Conservation (phyloP, 1,140 invertebrate species). For the Goniozus legneri region DNA sequence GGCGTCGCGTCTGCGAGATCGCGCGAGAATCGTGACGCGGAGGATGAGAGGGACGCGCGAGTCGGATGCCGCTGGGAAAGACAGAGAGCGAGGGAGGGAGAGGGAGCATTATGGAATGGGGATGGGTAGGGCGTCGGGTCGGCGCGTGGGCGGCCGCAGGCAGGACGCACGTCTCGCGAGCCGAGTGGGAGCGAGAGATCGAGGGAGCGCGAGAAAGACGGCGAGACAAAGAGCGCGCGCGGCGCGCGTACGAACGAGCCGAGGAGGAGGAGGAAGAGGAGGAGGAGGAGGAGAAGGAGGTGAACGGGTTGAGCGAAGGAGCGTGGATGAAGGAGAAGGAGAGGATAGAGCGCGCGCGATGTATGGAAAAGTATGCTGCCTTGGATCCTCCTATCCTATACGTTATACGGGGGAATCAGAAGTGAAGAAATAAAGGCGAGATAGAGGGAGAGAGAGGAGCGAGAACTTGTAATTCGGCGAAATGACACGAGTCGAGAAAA, state of each 20-base stretch:
- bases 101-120: conserved; percentile 37
- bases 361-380: conserved; percentile 12
- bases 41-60: too few relatives aligned
- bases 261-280: conserved; percentile 10
- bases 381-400: conserved; percentile 20
- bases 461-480: conserved; percentile 3
- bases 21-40: too few relatives aligned
- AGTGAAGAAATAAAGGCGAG: too few relatives aligned
- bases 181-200: conserved; percentile 18
- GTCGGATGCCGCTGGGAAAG: conserved; percentile 20
- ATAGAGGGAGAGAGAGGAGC: conserved; percentile 14
- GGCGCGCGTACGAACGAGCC: conserved; percentile 5
- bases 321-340: background rate
- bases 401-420: too few relatives aligned
- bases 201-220: conserved; percentile 8
- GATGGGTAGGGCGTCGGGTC: conserved; percentile 44
- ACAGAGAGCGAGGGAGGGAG: too few relatives aligned
- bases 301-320: background rate
- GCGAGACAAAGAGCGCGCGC: conserved; percentile 23
- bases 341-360: conserved; percentile 13
- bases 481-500: background rate
- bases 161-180: conserved; percentile 47
- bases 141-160: conserved; percentile 56
- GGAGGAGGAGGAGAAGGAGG: background rate
- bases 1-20: too few relatives aligned